Evolutionary conservation across 2,797 vertebrate species (phyloP), one percentile per base, ranked within the genome.

Genomic region (Phalanger gymnotis): DNA sequence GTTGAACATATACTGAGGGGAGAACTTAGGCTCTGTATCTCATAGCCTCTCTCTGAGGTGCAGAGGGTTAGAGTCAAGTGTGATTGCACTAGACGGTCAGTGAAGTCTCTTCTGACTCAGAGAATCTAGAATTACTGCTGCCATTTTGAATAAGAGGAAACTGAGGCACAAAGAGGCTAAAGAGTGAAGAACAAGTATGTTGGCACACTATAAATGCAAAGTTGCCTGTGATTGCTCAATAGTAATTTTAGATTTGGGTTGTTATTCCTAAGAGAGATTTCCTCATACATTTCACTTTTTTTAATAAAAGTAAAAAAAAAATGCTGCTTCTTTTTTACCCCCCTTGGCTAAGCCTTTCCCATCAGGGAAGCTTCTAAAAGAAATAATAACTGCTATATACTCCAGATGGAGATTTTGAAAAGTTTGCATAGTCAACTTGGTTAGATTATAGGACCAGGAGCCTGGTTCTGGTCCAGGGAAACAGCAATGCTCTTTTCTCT

Each of bases 131-230:
- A 14, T 47, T 4, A 31, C 10, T 40, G 34, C 34, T 40, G 31
- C 22, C 16, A 5, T 10, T 57, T 87, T 91, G 55, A 34, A 40
- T 31, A 93, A 0, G 1, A 28, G 73, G 94, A 93, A n/a, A 89
- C 0, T 2, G 90, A 96, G 95, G 61, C 56, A 52, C 53, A 90
- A 56, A 94, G 57, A 91, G 91, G 27, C 93, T 87, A 40, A 56
- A 53, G 34, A 34, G 34, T 34, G 47, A 47, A 25, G 31, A 10
- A 51, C 0, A 2, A 31, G 61, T 5, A 52, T 30, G 34, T 53
- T 7, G 34, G 30, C 40, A 53, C 2, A 4, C 19, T 12, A 28
- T 10, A 40, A 25, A 90, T 52, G 51, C 0, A 12, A 22, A n/a
- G 30, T 52, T 93, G 14, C 0, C 9, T 0, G 0, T 54, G 5